Evolutionary conservation across 2,113 vertebrate species (phyloP).

Genomic region (Corynorhinus townsendii): DNA sequence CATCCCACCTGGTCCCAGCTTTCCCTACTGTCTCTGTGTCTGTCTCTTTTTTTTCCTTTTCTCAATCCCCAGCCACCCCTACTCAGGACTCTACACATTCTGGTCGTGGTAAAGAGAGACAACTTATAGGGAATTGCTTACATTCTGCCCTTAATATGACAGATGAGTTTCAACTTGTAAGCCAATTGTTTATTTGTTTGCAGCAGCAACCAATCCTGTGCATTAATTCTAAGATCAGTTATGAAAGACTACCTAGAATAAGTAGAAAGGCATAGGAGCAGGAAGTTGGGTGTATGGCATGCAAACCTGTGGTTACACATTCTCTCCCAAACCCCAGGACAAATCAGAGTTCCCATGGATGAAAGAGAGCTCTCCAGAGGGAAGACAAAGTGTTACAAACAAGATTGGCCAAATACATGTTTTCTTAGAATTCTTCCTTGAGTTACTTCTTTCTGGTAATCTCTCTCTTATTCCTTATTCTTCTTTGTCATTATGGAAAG

Average conservation of each 20-base stretch:
- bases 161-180: background rate
- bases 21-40: no score
- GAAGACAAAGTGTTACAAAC: background rate
- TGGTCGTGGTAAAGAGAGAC: no score
- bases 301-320: background rate
- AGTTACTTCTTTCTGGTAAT: background rate
- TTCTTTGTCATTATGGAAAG: background rate
- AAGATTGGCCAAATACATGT: background rate
- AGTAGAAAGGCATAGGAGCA: background rate
- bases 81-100: no score
- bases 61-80: no score
- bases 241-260: background rate
- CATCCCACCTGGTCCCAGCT: no score
- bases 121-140: background rate
- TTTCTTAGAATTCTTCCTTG: background rate
- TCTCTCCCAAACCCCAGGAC: background rate
- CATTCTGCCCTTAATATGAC: background rate
- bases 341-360: background rate
- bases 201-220: background rate
- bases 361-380: background rate
- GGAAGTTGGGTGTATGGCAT: rapidly evolving
- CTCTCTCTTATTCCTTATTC: background rate
- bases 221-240: background rate
- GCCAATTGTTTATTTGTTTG: background rate
- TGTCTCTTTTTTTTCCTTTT: no score